Evolutionary conservation across 2,888 invertebrate genomes (phyloP).

Genomic region (Napeogenes sylphis): DNA sequence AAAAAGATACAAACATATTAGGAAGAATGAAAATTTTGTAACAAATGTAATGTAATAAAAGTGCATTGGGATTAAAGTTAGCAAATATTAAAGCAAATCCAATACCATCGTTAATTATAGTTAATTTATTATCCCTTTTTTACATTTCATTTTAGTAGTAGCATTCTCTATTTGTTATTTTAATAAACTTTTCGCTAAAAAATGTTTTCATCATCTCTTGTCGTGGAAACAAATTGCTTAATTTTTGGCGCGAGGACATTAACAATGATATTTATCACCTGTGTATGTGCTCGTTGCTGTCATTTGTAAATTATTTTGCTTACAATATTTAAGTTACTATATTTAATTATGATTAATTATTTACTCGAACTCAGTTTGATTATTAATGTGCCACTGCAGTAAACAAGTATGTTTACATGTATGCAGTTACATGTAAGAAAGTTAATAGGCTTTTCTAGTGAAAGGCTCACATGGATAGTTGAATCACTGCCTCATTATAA

Average conservation of each 20-base stretch:
- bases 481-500: too few relatives aligned
- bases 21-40: background rate
- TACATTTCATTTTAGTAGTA: background rate
- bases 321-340: conserved; percentile 25
- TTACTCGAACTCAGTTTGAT: conserved; percentile 15
- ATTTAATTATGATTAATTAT: conserved; percentile 27
- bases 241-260: conserved; percentile 64
- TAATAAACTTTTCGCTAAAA: conserved; percentile 64
- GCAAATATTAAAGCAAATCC: too few relatives aligned
- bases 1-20: conserved; percentile 32
- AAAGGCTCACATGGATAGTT: too few relatives aligned
- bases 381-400: conserved; percentile 15
- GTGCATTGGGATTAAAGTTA: too few relatives aligned
- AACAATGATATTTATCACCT: conserved; percentile 67
- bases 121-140: background rate
- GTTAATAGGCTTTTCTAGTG: too few relatives aligned
- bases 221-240: conserved; percentile 69
- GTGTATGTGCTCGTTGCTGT: conserved; percentile 49
- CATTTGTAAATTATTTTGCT: conserved; percentile 41
- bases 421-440: too few relatives aligned
- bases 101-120: background rate
- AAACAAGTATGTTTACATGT: background rate
- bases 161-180: conserved; percentile 39
- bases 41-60: too few relatives aligned
- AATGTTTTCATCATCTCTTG: conserved; percentile 73